Evolutionary conservation across 2,888 invertebrate species (phyloP).

Genomic region (Leptopilina myrica): DNA sequence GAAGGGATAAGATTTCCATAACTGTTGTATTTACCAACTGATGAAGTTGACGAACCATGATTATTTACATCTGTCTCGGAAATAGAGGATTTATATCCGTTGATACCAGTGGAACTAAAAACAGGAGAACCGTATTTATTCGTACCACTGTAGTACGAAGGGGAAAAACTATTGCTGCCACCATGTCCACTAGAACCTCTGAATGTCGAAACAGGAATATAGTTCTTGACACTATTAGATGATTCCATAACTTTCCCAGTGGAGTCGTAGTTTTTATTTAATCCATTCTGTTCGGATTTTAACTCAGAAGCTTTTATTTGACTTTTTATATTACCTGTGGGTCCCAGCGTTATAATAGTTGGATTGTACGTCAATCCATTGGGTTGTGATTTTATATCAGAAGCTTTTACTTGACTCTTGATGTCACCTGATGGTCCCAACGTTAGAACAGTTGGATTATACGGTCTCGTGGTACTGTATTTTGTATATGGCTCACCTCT

Average conservation of each 20-base stretch:
- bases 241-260: not conserved
- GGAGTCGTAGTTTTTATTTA: not conserved
- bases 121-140: not conserved
- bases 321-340: slow-evolving; percentile 16
- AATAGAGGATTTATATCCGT: not conserved
- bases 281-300: slow-evolving; percentile 1
- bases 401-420: slow-evolving; percentile 7
- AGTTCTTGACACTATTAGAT: not conserved
- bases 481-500: not conserved
- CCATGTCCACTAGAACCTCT: not conserved
- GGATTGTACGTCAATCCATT: slow-evolving; percentile 18
- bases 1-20: not conserved
- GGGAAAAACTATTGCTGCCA: not conserved
- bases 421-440: slow-evolving; percentile 12
- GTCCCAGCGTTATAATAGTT: slow-evolving; percentile 32
- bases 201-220: not conserved
- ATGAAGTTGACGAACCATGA: not conserved
- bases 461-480: not conserved
- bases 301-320: not conserved
- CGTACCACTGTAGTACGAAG: not conserved
- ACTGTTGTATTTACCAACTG: not conserved
- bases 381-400: not conserved
- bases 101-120: not conserved
- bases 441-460: slow-evolving; percentile 27
- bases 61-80: not conserved